phyloP scores from a whole-genome alignment of 2,797 vertebrate species.

The Huso huso region DNA sequence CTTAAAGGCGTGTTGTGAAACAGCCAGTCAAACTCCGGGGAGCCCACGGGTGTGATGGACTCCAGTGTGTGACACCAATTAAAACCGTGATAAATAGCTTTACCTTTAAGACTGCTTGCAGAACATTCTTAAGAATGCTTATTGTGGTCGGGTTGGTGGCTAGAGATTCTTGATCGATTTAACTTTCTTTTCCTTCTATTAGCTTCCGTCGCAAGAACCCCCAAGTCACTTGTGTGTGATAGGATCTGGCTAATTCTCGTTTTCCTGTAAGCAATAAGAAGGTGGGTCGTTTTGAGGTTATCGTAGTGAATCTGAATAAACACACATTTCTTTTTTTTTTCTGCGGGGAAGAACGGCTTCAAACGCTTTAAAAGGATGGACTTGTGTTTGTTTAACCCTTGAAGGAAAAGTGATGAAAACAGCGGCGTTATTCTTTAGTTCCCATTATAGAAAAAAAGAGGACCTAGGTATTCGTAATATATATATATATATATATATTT shows the following conservation, averaged over 20 bases:
- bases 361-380: background rate
- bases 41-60: background rate
- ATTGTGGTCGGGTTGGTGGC: background rate
- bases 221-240: background rate
- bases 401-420: background rate
- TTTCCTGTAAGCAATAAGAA: conserved; percentile 13
- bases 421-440: no score
- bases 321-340: conserved; percentile 28
- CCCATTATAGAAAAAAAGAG: no score
- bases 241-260: background rate
- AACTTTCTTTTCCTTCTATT: background rate
- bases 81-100: background rate
- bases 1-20: background rate
- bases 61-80: background rate
- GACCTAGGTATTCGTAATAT: no score
- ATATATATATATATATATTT: no score
- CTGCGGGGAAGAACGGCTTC: background rate
- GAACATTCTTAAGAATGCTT: background rate
- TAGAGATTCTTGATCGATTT: background rate
- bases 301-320: conserved; percentile 48
- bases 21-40: background rate
- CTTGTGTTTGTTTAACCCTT: background rate
- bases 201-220: background rate
- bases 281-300: conserved; percentile 13
- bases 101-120: conserved; percentile 11